Percentiles rank a stretch among this genome's conserved stretches.
Conservation (phyloP, 2,888 invertebrate species). For the Mycogona germanica region DNA sequence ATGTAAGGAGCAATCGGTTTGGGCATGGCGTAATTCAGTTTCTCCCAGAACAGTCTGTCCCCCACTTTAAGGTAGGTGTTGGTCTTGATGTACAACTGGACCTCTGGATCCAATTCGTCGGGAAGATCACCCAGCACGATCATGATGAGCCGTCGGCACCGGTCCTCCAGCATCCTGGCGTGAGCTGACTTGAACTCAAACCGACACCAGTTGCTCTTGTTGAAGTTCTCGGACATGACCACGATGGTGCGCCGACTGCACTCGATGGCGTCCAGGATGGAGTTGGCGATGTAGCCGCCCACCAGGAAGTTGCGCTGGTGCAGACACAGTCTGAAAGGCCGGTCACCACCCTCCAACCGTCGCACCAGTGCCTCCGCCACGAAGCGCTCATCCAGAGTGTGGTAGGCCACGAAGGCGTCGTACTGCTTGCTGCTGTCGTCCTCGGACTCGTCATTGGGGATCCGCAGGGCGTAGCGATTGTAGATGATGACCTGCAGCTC, state of each 20-base stretch:
- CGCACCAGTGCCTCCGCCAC: conserved; percentile 24
- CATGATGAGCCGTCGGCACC: conserved; percentile 27
- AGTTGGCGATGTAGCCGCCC: conserved; percentile 27
- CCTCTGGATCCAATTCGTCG: conserved; percentile 25
- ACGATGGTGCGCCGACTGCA: conserved; percentile 26
- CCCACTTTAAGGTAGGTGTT: conserved; percentile 26
- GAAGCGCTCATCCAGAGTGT: conserved; percentile 24
- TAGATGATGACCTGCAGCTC: conserved; percentile 16
- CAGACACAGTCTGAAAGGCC: conserved; percentile 25
- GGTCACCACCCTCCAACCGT: conserved; percentile 22
- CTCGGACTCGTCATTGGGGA: conserved; percentile 9
- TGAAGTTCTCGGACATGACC: conserved; percentile 25
- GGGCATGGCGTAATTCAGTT: conserved; percentile 25
- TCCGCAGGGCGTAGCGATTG: background rate
- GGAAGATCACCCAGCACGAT: conserved; percentile 28
- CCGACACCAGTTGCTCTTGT: conserved; percentile 27
- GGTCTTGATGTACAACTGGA: conserved; percentile 25
- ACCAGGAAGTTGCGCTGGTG: conserved; percentile 28
- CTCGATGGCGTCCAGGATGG: conserved; percentile 26
- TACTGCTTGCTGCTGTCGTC: conserved; percentile 21
- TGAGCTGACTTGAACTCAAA: conserved; percentile 26
- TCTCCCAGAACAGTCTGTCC: conserved; percentile 28
- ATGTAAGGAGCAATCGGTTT: background rate
- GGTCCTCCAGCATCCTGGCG: conserved; percentile 26
- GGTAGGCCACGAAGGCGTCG: conserved; percentile 29